Percentiles rank a stretch among this genome's conserved stretches.
Evolutionary conservation across 1,140 invertebrate genomes (phyloP).

Genomic region (Manduca sexta): DNA sequence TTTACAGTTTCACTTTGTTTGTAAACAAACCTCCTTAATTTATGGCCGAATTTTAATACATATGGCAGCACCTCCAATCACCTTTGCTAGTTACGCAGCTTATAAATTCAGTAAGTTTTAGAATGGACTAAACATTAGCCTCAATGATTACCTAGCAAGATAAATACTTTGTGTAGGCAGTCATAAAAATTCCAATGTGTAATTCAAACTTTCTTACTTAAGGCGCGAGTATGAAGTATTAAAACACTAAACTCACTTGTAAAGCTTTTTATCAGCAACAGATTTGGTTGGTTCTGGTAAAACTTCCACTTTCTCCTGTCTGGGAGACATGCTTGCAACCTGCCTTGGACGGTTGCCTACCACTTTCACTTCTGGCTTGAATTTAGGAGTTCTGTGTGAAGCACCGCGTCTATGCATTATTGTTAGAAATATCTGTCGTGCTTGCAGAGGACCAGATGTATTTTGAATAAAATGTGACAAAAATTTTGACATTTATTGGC

Average conservation of each 20-base stretch:
- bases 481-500: conserved; percentile 64
- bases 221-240: background rate
- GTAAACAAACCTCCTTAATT: too few relatives aligned
- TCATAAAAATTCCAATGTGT: too few relatives aligned
- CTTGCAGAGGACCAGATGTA: conserved; percentile 39
- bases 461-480: conserved; percentile 59
- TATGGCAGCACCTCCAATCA: too few relatives aligned
- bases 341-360: conserved; percentile 27
- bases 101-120: too few relatives aligned
- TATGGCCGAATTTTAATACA: too few relatives aligned
- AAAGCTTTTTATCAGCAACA: conserved; percentile 61
- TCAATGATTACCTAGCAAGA: too few relatives aligned
- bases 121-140: too few relatives aligned
- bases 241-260: conserved; percentile 38
- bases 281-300: conserved; percentile 60
- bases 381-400: conserved; percentile 51
- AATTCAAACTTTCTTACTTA: too few relatives aligned
- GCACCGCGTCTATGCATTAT: conserved; percentile 58
- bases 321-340: conserved; percentile 19
- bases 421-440: conserved; percentile 25
- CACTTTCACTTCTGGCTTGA: conserved; percentile 54
- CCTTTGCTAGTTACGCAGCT: too few relatives aligned
- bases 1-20: too few relatives aligned
- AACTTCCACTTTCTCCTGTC: conserved; percentile 56
- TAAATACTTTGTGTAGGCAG: too few relatives aligned